Base-by-base conservation (phyloP, 2,113 vertebrate species). In the Theristicus caerulescens region DNA sequence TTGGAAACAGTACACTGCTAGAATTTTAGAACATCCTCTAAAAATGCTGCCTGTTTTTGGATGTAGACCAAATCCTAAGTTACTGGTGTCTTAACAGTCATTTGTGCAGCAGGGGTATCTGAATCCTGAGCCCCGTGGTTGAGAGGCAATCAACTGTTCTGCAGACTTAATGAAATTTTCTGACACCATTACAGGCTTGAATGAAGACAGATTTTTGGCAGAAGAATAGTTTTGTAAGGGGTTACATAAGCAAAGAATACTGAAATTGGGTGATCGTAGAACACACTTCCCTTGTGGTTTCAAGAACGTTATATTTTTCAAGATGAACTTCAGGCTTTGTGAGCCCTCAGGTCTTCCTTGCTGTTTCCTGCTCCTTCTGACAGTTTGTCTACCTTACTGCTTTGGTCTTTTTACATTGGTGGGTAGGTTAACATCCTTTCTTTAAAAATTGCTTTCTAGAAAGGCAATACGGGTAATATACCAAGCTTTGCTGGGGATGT, bases 121-220 rank as follows among this genome's bases (percentile, higher is more conserved):
- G 52, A 81, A 67, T 91, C 51, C 38, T 58, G n/a, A 84, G 61
- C n/a, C 64, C 59, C 1, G 29, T 52, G 57, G 21, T 52, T 94
- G 47, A 84, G 88, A 84, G 65, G 72, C 92, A 82, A 1, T 82
- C 44, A 82, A 0, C 59, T 76, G 44, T 82, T 69, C 38, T 88
- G 65, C 44, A 84, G 54, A 84, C 49, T 78, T 91, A 86, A 38
- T 84, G 69, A 81, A 38, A n/a, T 78, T 95, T 87, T 92, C 69
- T 93, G 82, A 86, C 57, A 90, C 65, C 17, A 31, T 89, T 90
- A 44, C 38, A 91, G 44, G 65, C 86, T 88, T 88, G 79, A 93
- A 88, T 55, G 49, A 64, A 91, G 94, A 72, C 25, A 74, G 51
- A 34, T 76, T 91, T 96, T 92, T 94, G 86, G 42, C 90, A 90